Base-by-base conservation (phyloP, 2,888 invertebrate species). In the Eristalis intricaria region DNA sequence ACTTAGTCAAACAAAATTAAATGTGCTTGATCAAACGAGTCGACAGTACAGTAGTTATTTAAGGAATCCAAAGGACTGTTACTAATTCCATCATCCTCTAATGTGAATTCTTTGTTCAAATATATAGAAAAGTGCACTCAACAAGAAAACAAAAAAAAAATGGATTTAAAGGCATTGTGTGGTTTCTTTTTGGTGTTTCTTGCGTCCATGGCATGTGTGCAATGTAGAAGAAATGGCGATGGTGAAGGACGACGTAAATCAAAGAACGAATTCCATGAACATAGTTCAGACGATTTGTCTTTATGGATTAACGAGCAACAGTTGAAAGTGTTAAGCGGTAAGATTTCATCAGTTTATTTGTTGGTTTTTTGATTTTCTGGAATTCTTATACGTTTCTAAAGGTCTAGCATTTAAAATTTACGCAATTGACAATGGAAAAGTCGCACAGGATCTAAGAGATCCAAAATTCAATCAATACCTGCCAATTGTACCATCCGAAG, bases 281-380 rank as follows among this genome's bases (percentile, higher is more conserved):
- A 89, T 19, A 88, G 89, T 4, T 91, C 92, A 61, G 91, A 91
- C 38, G 97, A 97, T 92, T 94, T 97, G 89, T 96, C 97, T 74
- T 94, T 98, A 84, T 98, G 98, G 98, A 98, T 98, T 91, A 97
- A 97, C 92, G 97, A 97, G 91, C 96, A 97, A 90, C 98, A 98
- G 94, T 96, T 98, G 75, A 96, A 97, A 94, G 96, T 97, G 95
- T 96, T 98, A 90, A 97, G 97, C 93, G 98, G 98, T 97, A 92
- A 94, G 94, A 40, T 65, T 50, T 10, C 32, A 8, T 5, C 1
- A 22, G 35, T 40, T 43, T 26, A 3, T 10, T 4, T 38, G 2
- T 38, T 29, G n/a, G 0, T 26, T 56, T 38, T 58, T 38, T 22
- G 19, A 19, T 50, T 66, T 56, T 35, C n/a, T 3, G 7, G 66